Conservation (phyloP, 2,888 invertebrate genomes). For the Dynastes hyllus region DNA sequence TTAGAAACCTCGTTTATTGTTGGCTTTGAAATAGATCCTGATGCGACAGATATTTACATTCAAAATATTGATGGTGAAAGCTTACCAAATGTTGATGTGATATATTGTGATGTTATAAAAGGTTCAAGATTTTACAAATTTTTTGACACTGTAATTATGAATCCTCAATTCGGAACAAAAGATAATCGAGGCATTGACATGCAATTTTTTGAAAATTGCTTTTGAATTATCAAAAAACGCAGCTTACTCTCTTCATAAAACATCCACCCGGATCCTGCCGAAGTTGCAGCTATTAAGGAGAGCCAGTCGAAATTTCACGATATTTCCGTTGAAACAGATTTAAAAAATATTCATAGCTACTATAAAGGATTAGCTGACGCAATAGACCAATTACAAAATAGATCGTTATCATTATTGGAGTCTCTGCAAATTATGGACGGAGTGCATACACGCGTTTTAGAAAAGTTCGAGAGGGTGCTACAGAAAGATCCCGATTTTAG, state of each 20-base stretch:
- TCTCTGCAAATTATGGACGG: too few species aligned
- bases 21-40: slow-evolving; percentile 91
- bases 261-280: slow-evolving; percentile 80
- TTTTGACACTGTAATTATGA: slow-evolving; percentile 96
- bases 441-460: too few species aligned
- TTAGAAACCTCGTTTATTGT: slow-evolving; percentile 84
- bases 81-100: slow-evolving; percentile 78
- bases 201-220: slow-evolving; percentile 86
- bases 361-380: too few species aligned
- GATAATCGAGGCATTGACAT: slow-evolving; percentile 92
- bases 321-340: too few species aligned
- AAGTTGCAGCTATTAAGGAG: too few species aligned
- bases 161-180: slow-evolving; percentile 99
- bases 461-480: too few species aligned
- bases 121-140: slow-evolving; percentile 69
- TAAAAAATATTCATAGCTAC: too few species aligned
- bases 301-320: too few species aligned
- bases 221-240: slow-evolving; percentile 79
- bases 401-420: too few species aligned
- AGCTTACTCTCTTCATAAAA: slow-evolving; percentile 97
- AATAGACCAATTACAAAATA: too few species aligned
- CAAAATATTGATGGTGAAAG: slow-evolving; percentile 85
- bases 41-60: slow-evolving; percentile 83
- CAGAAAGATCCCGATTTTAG: too few species aligned
- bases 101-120: slow-evolving; percentile 79